Evolutionary conservation across 2,113 vertebrate genomes (phyloP).

Genomic region (Columba janthina): DNA sequence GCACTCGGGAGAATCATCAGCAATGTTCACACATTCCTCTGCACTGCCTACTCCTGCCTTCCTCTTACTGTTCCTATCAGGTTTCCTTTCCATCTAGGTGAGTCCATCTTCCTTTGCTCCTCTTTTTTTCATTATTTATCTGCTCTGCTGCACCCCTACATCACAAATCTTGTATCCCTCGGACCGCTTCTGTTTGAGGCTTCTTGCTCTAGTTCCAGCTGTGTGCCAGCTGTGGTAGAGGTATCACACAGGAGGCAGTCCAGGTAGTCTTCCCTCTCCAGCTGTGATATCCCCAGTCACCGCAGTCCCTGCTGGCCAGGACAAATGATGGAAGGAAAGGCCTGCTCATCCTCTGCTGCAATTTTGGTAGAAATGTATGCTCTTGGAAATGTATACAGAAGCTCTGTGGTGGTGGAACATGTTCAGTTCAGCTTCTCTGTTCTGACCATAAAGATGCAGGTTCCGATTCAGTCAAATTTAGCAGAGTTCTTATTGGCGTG

Average conservation of each 20-base stretch:
- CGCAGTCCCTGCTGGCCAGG: not conserved
- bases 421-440: not conserved
- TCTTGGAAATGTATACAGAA: not conserved
- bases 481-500: not conserved
- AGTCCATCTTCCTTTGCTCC: conserved; percentile 58
- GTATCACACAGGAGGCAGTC: not conserved
- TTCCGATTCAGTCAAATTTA: not conserved
- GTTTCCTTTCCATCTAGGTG: conserved; percentile 64
- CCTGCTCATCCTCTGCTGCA: conserved; percentile 8
- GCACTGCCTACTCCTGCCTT: conserved; percentile 57
- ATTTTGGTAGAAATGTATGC: not conserved
- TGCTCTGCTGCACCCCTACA: not conserved
- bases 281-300: not conserved
- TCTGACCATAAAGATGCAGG: not conserved
- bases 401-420: not conserved
- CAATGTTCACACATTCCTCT: conserved; percentile 54
- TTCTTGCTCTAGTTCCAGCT: not conserved
- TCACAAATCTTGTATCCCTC: not conserved
- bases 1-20: conserved; percentile 25
- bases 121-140: not conserved
- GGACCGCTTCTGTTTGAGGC: not conserved
- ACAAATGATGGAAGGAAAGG: not conserved
- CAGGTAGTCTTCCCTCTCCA: not conserved
- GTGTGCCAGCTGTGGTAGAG: not conserved
- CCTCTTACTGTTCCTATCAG: conserved; percentile 61